Evolutionary conservation across 1,140 invertebrate species (phyloP), one percentile per base, ranked within the genome.

Genomic region (Lepidostoma basale): DNA sequence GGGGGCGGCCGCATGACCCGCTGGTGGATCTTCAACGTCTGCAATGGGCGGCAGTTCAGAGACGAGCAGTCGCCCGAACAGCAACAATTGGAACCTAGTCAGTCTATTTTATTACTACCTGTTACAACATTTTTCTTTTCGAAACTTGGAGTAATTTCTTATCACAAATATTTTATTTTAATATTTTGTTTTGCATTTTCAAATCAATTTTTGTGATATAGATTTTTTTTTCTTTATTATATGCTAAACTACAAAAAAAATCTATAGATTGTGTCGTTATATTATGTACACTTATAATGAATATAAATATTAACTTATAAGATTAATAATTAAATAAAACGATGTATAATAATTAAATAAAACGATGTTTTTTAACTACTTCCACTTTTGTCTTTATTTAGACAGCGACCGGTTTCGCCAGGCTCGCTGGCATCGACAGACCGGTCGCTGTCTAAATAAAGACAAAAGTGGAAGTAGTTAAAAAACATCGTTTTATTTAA

Each of bases 1-100:
- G 45, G 10, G 45, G 30, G 45, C 47, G 62, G 20, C 62, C 47
- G 44, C 62, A 72, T 83, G 67, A 80, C 81, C 47, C 78, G 81
- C 20, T 83, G 81, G 79, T 83, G 81, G 81, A 73, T 83, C 14
- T 76, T 83, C 73, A 81, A 83, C 71, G 71, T 79, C 25, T 83
- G 81, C 75, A 79, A 77, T 59, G 76, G 77, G 44, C 74, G 80
- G 40, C 74, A 81, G 28, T 82, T 83, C 74, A 74, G 76, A 9
- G 78, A 80, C 26, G 75, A 72, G 20, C 78, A 54, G 10, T 66
- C 70, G 22, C 56, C 76, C 14, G 81, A 82, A 49, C 79, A 79
- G 26, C 80, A 81, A 63, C 79, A 42, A 18, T n/a, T n/a, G n/a
- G 59, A 40, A 20, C 9, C 54, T 40, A 59, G 54, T 59, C n/a